Evolutionary conservation across 2,113 vertebrate species (phyloP).

Genomic region (Etheostoma cragini): DNA sequence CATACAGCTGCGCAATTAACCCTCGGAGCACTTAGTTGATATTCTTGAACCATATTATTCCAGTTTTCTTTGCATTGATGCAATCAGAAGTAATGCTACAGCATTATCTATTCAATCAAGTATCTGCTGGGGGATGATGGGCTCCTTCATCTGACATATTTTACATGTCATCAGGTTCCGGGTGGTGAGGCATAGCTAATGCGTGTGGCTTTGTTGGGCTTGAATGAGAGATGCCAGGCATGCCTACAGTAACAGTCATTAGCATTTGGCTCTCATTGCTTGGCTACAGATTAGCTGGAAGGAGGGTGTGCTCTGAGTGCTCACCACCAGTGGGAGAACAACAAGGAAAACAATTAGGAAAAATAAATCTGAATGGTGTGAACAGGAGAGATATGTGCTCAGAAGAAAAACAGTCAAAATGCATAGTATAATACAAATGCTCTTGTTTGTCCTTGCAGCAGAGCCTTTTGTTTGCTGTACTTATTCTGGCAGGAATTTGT

Average conservation of each 20-base stretch:
- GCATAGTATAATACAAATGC: not conserved
- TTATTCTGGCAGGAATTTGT: conserved; percentile 18
- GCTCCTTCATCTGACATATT: conserved; percentile 45
- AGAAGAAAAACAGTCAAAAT: not conserved
- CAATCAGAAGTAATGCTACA: conserved; percentile 20
- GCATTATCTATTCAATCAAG: conserved; percentile 16
- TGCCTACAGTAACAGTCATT: conserved; percentile 67
- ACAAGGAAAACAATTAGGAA: conserved; percentile 32
- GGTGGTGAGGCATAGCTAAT: conserved; percentile 58
- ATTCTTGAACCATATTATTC: conserved; percentile 8
- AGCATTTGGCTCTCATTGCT: conserved; percentile 65
- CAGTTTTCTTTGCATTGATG: conserved; percentile 19
- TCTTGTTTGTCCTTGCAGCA: conserved; percentile 50
- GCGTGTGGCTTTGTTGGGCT: conserved; percentile 59
- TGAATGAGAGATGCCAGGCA: conserved; percentile 63
- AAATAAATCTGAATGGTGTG: conserved; percentile 9
- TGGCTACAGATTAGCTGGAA: conserved; percentile 46
- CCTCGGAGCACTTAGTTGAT: not conserved
- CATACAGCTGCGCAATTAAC: not conserved
- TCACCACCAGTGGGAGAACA: conserved; percentile 34
- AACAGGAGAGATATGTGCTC: not conserved
- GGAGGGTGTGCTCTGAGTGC: conserved; percentile 40
- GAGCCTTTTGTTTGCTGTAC: conserved; percentile 44
- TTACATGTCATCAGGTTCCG: conserved; percentile 52
- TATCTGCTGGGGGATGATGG: conserved; percentile 6